Conservation (phyloP, 1,140 invertebrate species). For the Sinella curviseta region DNA sequence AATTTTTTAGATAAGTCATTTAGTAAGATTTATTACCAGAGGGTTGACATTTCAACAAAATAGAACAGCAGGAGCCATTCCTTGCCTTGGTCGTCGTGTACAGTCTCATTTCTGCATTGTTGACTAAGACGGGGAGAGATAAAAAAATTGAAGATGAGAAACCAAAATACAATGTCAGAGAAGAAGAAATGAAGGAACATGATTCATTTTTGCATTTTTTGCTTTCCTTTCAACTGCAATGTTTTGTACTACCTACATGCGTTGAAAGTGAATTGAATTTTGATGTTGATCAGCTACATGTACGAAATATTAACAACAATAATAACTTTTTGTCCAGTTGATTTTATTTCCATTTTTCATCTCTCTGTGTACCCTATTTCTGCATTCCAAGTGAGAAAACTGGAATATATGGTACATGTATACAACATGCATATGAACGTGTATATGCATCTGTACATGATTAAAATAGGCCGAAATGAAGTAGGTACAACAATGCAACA, state of each 20-base stretch:
- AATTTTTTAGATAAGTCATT: conserved; percentile 51
- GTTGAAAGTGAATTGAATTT: conserved; percentile 12
- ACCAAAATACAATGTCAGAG: too few relatives aligned
- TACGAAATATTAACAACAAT: not conserved
- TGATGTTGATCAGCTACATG: not conserved
- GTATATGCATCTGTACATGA: too few relatives aligned
- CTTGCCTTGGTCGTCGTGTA: conserved; percentile 23
- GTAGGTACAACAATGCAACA: too few relatives aligned
- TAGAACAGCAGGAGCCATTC: conserved; percentile 49
- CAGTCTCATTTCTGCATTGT: conserved; percentile 11
- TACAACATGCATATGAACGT: too few relatives aligned
- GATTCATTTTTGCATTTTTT: conserved; percentile 19
- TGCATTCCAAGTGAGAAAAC: too few relatives aligned
- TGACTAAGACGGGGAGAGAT: not conserved
- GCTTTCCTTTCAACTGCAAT: conserved; percentile 2
- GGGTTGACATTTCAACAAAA: conserved; percentile 51
- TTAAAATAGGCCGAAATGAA: too few relatives aligned
- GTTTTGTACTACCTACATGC: too few relatives aligned
- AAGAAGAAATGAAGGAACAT: not conserved
- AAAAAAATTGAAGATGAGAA: not conserved
- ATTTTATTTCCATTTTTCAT: too few relatives aligned
- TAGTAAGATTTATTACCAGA: conserved; percentile 50
- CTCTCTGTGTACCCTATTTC: too few relatives aligned
- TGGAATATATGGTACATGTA: too few relatives aligned
- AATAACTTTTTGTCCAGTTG: not conserved